phyloP scores from a whole-genome alignment of 2,888 invertebrate species.

The Congeria kusceri region DNA sequence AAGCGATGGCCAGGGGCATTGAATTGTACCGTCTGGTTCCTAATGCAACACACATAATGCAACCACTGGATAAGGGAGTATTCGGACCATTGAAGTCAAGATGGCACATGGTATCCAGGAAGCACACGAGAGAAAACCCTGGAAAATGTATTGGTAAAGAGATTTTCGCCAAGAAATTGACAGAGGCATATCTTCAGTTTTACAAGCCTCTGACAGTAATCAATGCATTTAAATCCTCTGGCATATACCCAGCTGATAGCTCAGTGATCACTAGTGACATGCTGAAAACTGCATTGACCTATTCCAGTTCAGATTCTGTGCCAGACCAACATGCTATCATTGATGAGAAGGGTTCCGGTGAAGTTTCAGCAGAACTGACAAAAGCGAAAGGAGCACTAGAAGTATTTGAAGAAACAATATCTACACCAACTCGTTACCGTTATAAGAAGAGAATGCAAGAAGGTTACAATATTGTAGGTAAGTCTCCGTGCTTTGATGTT shows the following conservation, averaged over 20 bases:
- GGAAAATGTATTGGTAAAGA: conserved; percentile 25
- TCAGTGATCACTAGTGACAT: conserved; percentile 4
- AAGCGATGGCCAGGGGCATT: conserved; percentile 31
- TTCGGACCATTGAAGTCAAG: conserved; percentile 42
- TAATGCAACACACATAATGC: conserved; percentile 61
- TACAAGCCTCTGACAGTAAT: conserved; percentile 52
- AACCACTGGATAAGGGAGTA: conserved; percentile 54
- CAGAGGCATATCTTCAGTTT: conserved; percentile 34
- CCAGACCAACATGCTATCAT: not conserved
- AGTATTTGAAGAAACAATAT: conserved; percentile 21
- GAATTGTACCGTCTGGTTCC: conserved; percentile 47
- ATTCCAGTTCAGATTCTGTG: too few species aligned
- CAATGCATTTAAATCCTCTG: conserved; percentile 4
- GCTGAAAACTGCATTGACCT: not conserved
- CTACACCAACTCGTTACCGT: conserved; percentile 12
- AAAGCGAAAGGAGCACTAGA: conserved; percentile 39
- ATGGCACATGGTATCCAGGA: conserved; percentile 36
- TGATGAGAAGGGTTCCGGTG: conserved; percentile 9
- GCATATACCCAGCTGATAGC: conserved; percentile 3
- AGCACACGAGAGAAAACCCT: conserved; percentile 39
- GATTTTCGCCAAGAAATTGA: conserved; percentile 48
- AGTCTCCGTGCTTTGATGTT: conserved; percentile 35
- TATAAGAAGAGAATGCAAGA: conserved; percentile 36
- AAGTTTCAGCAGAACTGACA: not conserved
- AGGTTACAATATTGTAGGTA: conserved; percentile 30